These are phyloP conservation scores for Drosophila busckii DNA, from an alignment of 1,140 invertebrate genomes.

Conservation along the genomic window DNA sequence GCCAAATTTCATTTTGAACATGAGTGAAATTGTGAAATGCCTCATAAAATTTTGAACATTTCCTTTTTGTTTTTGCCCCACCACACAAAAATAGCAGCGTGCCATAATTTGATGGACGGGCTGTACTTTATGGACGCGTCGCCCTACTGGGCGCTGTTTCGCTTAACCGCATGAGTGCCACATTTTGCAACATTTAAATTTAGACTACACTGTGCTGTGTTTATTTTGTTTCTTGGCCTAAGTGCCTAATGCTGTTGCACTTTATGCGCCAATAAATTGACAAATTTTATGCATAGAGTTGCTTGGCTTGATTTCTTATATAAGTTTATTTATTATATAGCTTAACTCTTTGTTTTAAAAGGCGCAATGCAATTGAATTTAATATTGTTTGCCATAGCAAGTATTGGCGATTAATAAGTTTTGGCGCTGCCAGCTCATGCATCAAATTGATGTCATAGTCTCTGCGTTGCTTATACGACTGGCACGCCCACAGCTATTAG, in stretches of 20 bases:
- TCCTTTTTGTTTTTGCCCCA: too few relatives aligned
- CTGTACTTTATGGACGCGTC: too few relatives aligned
- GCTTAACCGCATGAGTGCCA: constrained; percentile 21
- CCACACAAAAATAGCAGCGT: constrained; percentile 26
- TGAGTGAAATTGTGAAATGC: constrained; percentile 9
- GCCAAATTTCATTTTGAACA: constrained; percentile 3
- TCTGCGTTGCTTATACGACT: constrained; percentile 1
- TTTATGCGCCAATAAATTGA: constrained; percentile 71
- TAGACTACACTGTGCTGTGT: constrained; percentile 60
- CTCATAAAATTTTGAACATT: constrained; percentile 11
- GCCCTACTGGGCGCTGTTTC: constrained; percentile 29
- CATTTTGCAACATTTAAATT: constrained; percentile 60
- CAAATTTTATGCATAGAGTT: constrained; percentile 67
- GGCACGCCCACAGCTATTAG: constrained; percentile 6
- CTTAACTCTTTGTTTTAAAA: too few relatives aligned
- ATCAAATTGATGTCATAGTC: constrained; percentile 65
- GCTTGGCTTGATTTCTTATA: neutral
- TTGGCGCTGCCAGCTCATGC: constrained; percentile 37
- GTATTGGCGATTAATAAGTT: constrained; percentile 16
- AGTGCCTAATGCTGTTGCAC: constrained; percentile 16
- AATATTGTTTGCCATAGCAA: constrained; percentile 10
- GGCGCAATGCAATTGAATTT: too few relatives aligned
- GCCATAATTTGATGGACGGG: constrained; percentile 33
- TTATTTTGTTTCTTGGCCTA: constrained; percentile 22
- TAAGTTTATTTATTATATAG: neutral